Conservation (phyloP, 2,888 invertebrate species). For the Drosophila hamatofila region DNA sequence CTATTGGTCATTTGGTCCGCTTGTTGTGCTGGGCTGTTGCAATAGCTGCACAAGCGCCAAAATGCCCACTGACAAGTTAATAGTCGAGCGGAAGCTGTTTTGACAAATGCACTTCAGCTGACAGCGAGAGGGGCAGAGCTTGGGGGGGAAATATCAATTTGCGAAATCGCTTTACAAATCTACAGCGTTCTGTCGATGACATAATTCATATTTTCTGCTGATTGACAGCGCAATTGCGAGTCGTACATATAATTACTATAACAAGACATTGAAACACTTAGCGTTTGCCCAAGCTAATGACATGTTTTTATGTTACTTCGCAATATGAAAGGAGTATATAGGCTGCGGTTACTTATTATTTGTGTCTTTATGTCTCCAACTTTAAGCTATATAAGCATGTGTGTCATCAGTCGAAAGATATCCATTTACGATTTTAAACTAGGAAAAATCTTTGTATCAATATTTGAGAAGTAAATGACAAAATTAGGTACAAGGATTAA, state of each 20-base stretch:
- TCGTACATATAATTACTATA: constrained; percentile 12
- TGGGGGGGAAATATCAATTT: constrained; percentile 38
- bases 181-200: constrained; percentile 40
- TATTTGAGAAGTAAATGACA: no score
- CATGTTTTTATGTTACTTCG: not conserved
- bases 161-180: constrained; percentile 34
- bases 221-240: constrained; percentile 32
- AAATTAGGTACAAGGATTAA: no score
- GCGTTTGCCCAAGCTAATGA: constrained; percentile 6
- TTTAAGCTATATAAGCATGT: not conserved
- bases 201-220: constrained; percentile 42
- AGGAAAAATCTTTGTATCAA: no score
- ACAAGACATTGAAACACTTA: constrained; percentile 8
- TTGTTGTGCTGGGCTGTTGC: constrained; percentile 27
- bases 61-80: constrained; percentile 73
- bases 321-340: not conserved
- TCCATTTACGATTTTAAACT: no score
- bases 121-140: not conserved
- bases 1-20: constrained; percentile 2
- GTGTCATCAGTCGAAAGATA: no score
- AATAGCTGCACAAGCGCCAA: constrained; percentile 56
- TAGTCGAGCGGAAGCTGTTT: constrained; percentile 68
- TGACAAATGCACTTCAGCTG: constrained; percentile 46
- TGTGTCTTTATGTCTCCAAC: no score
- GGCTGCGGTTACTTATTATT: not conserved